A percentile compares a stretch with the other conserved stretches of the same genome.
phyloP scores from a whole-genome alignment of 1,140 invertebrate genomes.

The Melipona quadrifasciata region DNA sequence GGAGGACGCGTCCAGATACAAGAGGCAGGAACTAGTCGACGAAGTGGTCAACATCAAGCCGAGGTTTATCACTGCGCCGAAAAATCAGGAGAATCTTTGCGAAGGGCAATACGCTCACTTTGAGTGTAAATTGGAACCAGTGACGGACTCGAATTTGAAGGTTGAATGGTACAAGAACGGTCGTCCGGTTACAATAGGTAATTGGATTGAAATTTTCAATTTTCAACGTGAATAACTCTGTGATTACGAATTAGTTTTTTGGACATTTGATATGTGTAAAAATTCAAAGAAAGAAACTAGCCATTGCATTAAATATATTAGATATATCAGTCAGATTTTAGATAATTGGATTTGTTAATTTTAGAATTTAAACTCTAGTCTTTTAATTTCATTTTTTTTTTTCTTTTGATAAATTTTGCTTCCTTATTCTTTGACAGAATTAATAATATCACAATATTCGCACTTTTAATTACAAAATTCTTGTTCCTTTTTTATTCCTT shows the following conservation, averaged over 20 bases:
- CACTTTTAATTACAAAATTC: neutral
- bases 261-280: neutral
- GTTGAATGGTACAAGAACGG: slow-evolving; percentile 98
- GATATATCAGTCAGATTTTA: too few relatives aligned
- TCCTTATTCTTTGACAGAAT: too few relatives aligned
- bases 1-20: slow-evolving; percentile 93
- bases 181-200: slow-evolving; percentile 91
- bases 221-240: too few relatives aligned
- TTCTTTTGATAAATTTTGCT: too few relatives aligned
- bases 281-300: neutral
- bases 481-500: too few relatives aligned
- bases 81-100: slow-evolving; percentile 90
- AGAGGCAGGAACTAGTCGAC: slow-evolving; percentile 90
- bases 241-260: too few relatives aligned
- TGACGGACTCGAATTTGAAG: slow-evolving; percentile 95
- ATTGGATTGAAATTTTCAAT: neutral
- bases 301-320: neutral
- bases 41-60: slow-evolving; percentile 92
- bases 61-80: slow-evolving; percentile 92
- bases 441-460: too few relatives aligned
- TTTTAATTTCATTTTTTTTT: too few relatives aligned
- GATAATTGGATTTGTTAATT: too few relatives aligned
- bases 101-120: slow-evolving; percentile 98
- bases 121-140: slow-evolving; percentile 98
- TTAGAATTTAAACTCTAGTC: too few relatives aligned